Evolutionary conservation across 2,797 vertebrate species (phyloP), one percentile per base, ranked within the genome.

Genomic region (Hafferia zeledoni): DNA sequence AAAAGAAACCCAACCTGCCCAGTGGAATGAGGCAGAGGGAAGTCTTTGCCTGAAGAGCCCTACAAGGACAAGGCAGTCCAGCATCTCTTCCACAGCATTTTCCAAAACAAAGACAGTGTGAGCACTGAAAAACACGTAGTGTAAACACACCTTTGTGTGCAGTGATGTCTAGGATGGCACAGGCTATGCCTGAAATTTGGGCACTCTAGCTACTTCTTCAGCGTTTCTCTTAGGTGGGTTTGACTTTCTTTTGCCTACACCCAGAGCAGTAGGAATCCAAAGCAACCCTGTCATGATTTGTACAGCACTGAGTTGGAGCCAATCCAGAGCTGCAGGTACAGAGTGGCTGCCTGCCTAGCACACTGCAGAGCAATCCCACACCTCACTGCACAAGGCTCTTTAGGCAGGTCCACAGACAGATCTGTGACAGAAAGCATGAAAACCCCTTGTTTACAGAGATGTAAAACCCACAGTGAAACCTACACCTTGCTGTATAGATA

Each of bases 241-340:
- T 83, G 56, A 68, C 60, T 33, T 90, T n/a, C 39, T 49, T 83
- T 82, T 89, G 43, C 77, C 59, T 39, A 7, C 25, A 24, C 17
- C 13, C 75, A 63, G 41, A 74, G 70, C 22, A 33, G 31, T 9
- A 64, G n/a, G 52, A 78, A 75, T 64, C 52, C 37, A 64, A 63
- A 86, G 49, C 80, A 70, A 18, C n/a, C 8, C 13, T 14, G 12
- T 23, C 31, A 10, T 5, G 52, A 39, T 77, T 33, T 86, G 46
- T 44, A 24, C 6, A 65, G n/a, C 0, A 0, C 24, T 49, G 67
- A 41, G 22, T 44, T 41, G 49, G 57, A 88, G 60, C 43, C 46
- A 3, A 64, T n/a, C 43, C 37, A 63, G 65, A 68, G 43, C 43
- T 90, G 43, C 8, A 2, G 0, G 0, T 9, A 31, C 31, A 5